Evolutionary conservation across 2,113 vertebrate genomes (phyloP), one percentile per base, ranked within the genome.

Genomic region (Zosterops borbonicus): DNA sequence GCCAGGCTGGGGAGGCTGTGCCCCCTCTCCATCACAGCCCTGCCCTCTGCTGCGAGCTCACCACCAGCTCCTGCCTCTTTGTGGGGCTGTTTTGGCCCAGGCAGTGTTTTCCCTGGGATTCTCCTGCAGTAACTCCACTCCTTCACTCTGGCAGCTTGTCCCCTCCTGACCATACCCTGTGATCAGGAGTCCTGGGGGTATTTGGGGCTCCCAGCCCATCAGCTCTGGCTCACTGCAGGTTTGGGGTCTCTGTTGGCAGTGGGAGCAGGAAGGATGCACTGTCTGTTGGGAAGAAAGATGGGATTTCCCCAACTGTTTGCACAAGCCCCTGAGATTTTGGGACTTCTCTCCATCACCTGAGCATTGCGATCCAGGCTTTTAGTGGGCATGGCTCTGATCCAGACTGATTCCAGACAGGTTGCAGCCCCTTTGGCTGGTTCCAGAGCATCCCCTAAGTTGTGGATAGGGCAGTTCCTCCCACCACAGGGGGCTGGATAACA

Each of bases 41-140:
- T 80, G 4, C 2, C 37, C 9, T 21, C 52, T 41, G 33, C 63
- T 3, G 6, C 0, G 0, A 41, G 33, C 52, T 62, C 49, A 21
- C 58, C 2, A 0, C 0, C 0, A 64, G 29, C 37, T 69, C 37
- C 64, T 39, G 37, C 52, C 75, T 55, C 41, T 29, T 64, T 3
- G 4, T 6, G 31, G 37, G 42, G 25, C 4, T 44, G 33, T 59
- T 80, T n/a, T 83, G 53, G n/a, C n/a, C 73, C 52, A 74, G 60
- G 35, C 5, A 5, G 31, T 0, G 0, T 83, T 87, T 68, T 10
- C 29, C 70, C 60, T 39, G 67, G 50, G 62, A 35, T 91, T 71
- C 55, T 70, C 21, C 33, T 1, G 4, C 55, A 60, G 4, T 2
- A 44, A 73, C 6, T 9, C 9, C 46, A 24, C 31, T 67, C 77